Evolutionary conservation across 2,797 vertebrate genomes (phyloP), one percentile per base, ranked within the genome.

Genomic region (Adelosebastes latens): DNA sequence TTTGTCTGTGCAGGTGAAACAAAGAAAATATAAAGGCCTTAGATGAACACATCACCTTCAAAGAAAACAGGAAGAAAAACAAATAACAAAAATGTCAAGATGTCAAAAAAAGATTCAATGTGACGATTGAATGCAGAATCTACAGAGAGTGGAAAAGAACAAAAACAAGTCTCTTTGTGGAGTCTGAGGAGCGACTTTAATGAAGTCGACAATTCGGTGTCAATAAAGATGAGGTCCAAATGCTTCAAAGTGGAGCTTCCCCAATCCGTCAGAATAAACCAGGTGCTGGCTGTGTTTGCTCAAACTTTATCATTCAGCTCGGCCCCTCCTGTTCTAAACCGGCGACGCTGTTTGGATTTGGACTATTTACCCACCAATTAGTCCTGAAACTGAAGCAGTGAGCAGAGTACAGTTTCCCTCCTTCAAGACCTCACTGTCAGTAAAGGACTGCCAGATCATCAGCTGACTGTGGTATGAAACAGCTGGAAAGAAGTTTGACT

Each of bases 81-180:
- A 86, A 71, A 83, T 75, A 64, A 83, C 13, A 31, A 42, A 80
- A 80, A 73, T 59, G 79, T 83, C 83, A 83, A 75, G 69, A 78
- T 84, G 71, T 78, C 77, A 83, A 42, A 55, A 39, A 55, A 31
- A 52, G 56, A 85, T 62, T 66, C 62, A 65, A 58, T 4, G n/a
- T 67, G 71, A 34, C 32, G 53, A 66, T 71, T 29, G 64, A 68
- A 67, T 7, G 6, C 31, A 52, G 18, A 76, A 55, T 42, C 4
- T 27, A 4, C 36, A 53, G 49, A 63, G 42, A 32, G 65, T 14
- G 7, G n/a, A 63, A 36, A n/a, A 13, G 13, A 34, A 46, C 31
- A 34, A 46, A 53, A 60, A 60, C 49, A 60, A 36, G 72, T 39
- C 24, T 60, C 22, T 10, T 1, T 6, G 22, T 7, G 1, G 71